Percentiles rank a stretch among this genome's conserved stretches.
phyloP scores from a whole-genome alignment of 1,140 invertebrate species.

The Apis laboriosa region DNA sequence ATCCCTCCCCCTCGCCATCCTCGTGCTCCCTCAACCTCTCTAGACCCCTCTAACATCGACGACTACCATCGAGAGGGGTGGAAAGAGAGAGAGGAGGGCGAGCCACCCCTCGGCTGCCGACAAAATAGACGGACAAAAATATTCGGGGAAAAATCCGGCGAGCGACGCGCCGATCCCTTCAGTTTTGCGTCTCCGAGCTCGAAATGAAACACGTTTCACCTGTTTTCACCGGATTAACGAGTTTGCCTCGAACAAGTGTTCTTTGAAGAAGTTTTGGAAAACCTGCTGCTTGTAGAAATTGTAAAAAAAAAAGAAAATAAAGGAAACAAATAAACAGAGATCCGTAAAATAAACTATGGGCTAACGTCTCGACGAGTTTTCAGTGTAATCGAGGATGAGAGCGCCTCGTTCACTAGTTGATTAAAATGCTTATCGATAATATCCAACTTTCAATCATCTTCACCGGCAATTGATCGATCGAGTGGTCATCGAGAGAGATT shows the following conservation, averaged over 20 bases:
- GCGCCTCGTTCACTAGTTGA: neutral
- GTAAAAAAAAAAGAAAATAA: neutral
- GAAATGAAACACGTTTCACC: slow-evolving; percentile 23
- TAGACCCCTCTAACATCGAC: slow-evolving; percentile 49
- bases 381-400: neutral
- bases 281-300: neutral
- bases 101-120: slow-evolving; percentile 10
- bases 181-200: neutral
- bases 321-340: too few species aligned
- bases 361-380: too few species aligned
- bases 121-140: slow-evolving; percentile 67
- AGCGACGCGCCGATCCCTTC: neutral
- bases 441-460: too few species aligned
- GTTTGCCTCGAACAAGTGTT: slow-evolving; percentile 10
- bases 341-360: too few species aligned
- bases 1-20: neutral
- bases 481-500: too few species aligned
- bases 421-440: neutral
- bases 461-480: neutral
- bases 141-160: slow-evolving; percentile 54
- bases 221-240: slow-evolving; percentile 37
- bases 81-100: neutral
- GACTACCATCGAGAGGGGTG: slow-evolving; percentile 45
- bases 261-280: neutral
- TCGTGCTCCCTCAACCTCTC: slow-evolving; percentile 28